Evolutionary conservation across 64 coral and sea anemone species (phyloP).

Genomic region (Astreopora myriophthalma): DNA sequence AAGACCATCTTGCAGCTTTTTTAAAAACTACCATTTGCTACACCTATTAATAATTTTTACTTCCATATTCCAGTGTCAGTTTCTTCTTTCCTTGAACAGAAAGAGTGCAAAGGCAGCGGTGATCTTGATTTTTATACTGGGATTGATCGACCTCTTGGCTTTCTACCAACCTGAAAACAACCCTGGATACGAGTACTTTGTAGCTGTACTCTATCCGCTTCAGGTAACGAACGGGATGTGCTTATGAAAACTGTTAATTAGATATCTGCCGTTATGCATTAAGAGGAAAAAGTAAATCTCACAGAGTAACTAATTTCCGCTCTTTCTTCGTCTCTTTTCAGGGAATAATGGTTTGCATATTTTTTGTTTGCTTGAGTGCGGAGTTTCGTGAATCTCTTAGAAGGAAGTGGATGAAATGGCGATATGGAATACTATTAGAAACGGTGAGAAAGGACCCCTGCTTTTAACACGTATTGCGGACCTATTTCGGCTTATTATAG

Average conservation of each 20-base stretch:
- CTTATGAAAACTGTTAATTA: no score
- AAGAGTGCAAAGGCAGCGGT: conserved; percentile 42
- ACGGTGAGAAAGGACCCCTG: background rate
- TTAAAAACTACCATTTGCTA: no score
- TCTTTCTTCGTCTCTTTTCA: background rate
- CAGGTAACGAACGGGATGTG: conserved; percentile 64
- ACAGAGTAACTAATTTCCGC: background rate
- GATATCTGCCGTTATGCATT: no score
- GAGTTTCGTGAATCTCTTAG: conserved; percentile 15
- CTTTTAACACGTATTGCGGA: background rate
- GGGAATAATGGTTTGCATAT: conserved; percentile 40
- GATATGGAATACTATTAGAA: conserved; percentile 26
- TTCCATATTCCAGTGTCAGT: background rate
- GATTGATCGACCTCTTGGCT: conserved; percentile 50
- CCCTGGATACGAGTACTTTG: background rate
- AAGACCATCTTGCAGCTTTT: no score
- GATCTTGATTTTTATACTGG: conserved; percentile 48
- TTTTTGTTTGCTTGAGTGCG: conserved; percentile 5
- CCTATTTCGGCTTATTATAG: no score
- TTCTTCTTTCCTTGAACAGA: background rate
- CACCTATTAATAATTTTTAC: no score
- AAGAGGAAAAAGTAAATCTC: background rate
- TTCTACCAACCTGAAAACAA: conserved; percentile 42
- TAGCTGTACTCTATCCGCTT: conserved; percentile 40
- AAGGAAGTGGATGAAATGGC: conserved; percentile 25